phyloP scores from a whole-genome alignment of 2,797 vertebrate genomes.

The Microctenopoma lineatum region DNA sequence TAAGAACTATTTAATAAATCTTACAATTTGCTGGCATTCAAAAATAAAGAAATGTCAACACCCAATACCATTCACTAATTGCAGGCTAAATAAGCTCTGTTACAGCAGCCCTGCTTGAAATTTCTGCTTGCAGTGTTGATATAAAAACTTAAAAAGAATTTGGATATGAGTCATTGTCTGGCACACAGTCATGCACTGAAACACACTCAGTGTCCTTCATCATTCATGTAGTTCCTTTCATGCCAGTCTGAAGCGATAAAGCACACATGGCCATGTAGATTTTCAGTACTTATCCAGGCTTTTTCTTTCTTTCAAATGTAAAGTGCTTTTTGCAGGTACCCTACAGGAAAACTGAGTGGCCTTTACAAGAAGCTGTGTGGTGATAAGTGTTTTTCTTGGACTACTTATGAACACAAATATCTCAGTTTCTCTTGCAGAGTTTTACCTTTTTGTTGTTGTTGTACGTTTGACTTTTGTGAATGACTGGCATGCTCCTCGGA shows the following conservation, averaged over 20 bases:
- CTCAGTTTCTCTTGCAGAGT: conserved; percentile 15
- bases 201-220: conserved; percentile 5
- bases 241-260: background rate
- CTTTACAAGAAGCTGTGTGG: conserved; percentile 11
- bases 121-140: background rate
- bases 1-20: too few relatives aligned
- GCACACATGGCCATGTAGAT: background rate
- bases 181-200: background rate
- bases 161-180: conserved; percentile 7
- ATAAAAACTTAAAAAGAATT: conserved; percentile 2
- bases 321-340: conserved; percentile 5
- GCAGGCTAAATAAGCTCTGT: background rate
- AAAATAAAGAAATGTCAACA: background rate
- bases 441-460: conserved; percentile 12
- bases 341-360: background rate
- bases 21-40: background rate
- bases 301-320: conserved; percentile 7
- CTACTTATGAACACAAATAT: background rate
- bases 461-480: conserved; percentile 53
- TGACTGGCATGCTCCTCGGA: conserved; percentile 47
- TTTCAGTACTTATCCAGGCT: background rate
- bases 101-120: background rate
- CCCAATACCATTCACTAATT: background rate
- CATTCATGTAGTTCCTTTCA: conserved; percentile 12
- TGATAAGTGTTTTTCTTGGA: background rate